Evolutionary conservation across 2,113 vertebrate genomes (phyloP).

Genomic region (Apaloderma vittatum): DNA sequence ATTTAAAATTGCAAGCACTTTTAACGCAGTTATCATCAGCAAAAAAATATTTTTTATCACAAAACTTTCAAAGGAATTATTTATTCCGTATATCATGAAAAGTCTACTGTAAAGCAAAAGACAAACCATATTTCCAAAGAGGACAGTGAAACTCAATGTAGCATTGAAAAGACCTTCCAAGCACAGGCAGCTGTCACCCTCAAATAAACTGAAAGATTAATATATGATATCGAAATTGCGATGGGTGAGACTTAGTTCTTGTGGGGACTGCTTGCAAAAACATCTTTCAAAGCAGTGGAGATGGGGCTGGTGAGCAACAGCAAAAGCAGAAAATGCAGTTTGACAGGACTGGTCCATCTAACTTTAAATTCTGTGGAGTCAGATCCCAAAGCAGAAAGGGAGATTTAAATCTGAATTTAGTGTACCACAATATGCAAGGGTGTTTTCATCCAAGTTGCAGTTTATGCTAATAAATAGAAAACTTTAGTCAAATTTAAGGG

Average conservation of each 20-base stretch:
- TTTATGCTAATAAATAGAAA: not conserved
- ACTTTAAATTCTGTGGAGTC: not conserved
- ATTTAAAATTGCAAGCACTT: not conserved
- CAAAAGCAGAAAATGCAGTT: not conserved
- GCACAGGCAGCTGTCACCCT: not conserved
- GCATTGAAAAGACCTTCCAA: not conserved
- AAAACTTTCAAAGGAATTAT: not conserved
- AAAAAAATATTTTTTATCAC: not conserved
- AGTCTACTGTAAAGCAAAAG: not conserved
- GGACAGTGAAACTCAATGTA: not conserved
- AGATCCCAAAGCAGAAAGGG: not conserved
- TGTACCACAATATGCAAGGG: not conserved
- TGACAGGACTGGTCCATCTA: not conserved
- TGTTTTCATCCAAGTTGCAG: not conserved
- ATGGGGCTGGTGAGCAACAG: not conserved
- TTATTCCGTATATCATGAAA: not conserved
- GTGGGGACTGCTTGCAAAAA: not conserved
- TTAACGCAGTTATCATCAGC: not conserved
- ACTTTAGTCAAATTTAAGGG: not conserved
- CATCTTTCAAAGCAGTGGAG: not conserved
- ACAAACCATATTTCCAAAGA: not conserved
- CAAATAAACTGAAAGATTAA: not conserved
- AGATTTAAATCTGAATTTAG: not conserved
- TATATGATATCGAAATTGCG: not conserved
- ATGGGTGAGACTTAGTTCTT: not conserved